phyloP scores from a whole-genome alignment of 2,113 vertebrate genomes.

The Anseranas semipalmata region DNA sequence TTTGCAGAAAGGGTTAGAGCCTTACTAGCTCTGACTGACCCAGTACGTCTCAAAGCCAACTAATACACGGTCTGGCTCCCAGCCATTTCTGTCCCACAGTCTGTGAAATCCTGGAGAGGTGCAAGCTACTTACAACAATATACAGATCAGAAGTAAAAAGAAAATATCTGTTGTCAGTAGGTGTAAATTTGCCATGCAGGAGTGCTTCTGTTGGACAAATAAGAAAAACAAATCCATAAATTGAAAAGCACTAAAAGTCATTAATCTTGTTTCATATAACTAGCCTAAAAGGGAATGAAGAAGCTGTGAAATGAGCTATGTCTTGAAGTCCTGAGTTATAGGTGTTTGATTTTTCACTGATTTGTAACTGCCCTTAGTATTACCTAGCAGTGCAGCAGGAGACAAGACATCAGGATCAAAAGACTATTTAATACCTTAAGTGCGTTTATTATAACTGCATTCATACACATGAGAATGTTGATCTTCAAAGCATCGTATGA shows the following conservation, averaged over 20 bases:
- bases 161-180: background rate
- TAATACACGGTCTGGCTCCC: background rate
- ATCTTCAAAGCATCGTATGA: background rate
- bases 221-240: background rate
- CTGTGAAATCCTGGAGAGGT: background rate
- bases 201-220: background rate
- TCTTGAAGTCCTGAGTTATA: background rate
- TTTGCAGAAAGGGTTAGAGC: background rate
- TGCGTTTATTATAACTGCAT: background rate
- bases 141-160: background rate
- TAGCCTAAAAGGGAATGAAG: background rate
- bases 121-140: background rate
- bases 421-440: background rate
- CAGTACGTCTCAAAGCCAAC: background rate
- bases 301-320: background rate
- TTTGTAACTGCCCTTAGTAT: background rate
- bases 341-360: background rate
- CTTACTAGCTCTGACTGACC: background rate
- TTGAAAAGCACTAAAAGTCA: background rate
- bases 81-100: rapidly evolving
- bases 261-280: background rate
- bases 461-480: background rate
- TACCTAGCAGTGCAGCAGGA: background rate
- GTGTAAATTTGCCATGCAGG: background rate
- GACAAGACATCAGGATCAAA: conserved; percentile 13